These are phyloP conservation scores for Tetranychus urticae DNA, from an alignment of 1,140 invertebrate species.

Conservation along the genomic window DNA sequence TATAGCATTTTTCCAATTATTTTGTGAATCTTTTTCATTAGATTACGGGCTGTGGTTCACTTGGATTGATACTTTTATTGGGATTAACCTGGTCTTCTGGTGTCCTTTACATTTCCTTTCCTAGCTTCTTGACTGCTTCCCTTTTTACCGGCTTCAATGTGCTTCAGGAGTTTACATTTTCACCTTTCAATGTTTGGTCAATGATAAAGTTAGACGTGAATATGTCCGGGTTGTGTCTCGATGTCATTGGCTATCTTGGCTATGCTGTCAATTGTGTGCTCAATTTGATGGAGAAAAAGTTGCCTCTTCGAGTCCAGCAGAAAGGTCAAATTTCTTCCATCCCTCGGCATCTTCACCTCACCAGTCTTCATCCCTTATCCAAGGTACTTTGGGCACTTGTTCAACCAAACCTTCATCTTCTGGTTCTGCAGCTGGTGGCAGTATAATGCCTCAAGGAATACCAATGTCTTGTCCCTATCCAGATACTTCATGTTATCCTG, in stretches of 20 bases:
- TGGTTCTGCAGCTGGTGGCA: too few relatives aligned
- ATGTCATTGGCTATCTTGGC: background rate
- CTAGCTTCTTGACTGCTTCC: background rate
- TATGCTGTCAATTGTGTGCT: background rate
- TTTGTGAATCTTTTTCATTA: background rate
- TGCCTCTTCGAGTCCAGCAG: too few relatives aligned
- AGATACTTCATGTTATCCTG: too few relatives aligned
- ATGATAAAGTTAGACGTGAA: background rate
- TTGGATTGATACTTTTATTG: constrained; percentile 54
- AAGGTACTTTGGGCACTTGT: too few relatives aligned
- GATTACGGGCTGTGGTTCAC: constrained; percentile 49
- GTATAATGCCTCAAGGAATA: too few relatives aligned
- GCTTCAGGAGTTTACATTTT: background rate
- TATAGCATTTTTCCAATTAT: too few relatives aligned
- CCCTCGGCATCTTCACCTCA: too few relatives aligned
- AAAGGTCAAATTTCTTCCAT: too few relatives aligned
- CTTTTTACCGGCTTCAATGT: background rate
- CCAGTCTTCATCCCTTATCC: too few relatives aligned
- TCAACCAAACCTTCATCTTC: too few relatives aligned
- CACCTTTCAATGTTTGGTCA: background rate
- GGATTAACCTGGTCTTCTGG: constrained; percentile 34
- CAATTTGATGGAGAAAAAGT: too few relatives aligned
- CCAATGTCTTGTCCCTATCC: too few relatives aligned
- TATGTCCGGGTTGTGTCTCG: background rate
- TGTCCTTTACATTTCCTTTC: background rate